Evolutionary conservation across 1,140 invertebrate species (phyloP).

Genomic region (Penaeus chinensis): DNA sequence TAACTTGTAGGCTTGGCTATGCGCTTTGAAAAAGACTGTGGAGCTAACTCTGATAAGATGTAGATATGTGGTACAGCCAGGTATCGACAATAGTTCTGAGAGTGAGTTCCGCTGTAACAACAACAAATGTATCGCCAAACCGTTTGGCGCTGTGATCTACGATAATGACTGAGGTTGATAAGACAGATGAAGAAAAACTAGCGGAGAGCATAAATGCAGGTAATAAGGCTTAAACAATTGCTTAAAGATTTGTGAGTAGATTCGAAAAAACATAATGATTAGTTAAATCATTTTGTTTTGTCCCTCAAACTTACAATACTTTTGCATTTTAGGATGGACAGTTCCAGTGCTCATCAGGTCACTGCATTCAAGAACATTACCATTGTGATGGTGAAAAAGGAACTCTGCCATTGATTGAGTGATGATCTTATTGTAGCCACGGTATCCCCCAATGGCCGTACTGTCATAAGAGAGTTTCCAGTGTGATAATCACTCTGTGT

Average conservation of each 20-base stretch:
- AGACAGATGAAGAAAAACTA: conserved; percentile 71
- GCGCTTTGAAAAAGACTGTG: conserved; percentile 96
- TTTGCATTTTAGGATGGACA: conserved; percentile 52
- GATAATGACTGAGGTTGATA: conserved; percentile 74
- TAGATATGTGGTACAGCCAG: conserved; percentile 82
- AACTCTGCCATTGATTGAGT: conserved; percentile 92
- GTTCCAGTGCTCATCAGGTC: conserved; percentile 92
- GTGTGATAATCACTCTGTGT: conserved; percentile 87
- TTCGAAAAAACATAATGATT: conserved; percentile 70
- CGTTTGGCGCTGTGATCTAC: conserved; percentile 73
- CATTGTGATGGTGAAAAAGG: conserved; percentile 90
- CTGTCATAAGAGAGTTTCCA: conserved; percentile 89
- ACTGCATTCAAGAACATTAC: conserved; percentile 89
- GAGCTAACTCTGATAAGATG: conserved; percentile 89
- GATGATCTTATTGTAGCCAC: conserved; percentile 93
- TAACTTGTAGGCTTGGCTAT: conserved; percentile 80
- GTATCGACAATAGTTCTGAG: conserved; percentile 92
- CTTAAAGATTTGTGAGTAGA: conserved; percentile 68
- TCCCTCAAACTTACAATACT: not conserved
- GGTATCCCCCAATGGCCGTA: conserved; percentile 85
- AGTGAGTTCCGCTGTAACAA: conserved; percentile 94
- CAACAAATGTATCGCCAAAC: conserved; percentile 90
- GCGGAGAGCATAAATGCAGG: conserved; percentile 65
- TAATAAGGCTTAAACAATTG: conserved; percentile 70
- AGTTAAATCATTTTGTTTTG: not conserved